Conservation (phyloP, 2,113 vertebrate species). For the Geococcyx californianus region DNA sequence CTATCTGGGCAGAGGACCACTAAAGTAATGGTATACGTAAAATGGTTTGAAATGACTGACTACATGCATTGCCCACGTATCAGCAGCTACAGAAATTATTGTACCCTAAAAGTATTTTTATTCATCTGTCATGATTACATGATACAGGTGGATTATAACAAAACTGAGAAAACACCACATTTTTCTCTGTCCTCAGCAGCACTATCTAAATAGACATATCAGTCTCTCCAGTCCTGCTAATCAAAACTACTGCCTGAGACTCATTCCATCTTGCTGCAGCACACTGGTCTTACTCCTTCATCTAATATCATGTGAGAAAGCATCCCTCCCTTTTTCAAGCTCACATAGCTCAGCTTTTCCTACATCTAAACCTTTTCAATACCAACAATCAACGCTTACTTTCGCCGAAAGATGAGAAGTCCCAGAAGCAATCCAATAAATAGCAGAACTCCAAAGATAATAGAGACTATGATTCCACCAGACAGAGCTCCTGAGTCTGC, state of each 20-base stretch:
- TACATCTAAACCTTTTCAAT: neutral
- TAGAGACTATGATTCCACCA: conserved; percentile 72
- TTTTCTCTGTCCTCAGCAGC: neutral
- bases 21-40: neutral
- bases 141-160: neutral
- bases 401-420: conserved; percentile 56
- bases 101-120: neutral
- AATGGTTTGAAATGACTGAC: neutral
- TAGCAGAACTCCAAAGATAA: conserved; percentile 72
- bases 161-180: neutral
- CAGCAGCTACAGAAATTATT: neutral
- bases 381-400: conserved; percentile 50
- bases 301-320: neutral
- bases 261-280: neutral
- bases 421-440: conserved; percentile 64
- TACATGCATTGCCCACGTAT: neutral
- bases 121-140: neutral
- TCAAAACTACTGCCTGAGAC: neutral
- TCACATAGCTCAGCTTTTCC: neutral
- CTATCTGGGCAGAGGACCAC: neutral
- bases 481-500: conserved; percentile 65
- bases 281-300: neutral
- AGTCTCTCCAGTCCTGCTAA: neutral
- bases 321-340: neutral
- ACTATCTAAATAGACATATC: neutral